Percentiles rank a stretch among this genome's conserved stretches.
These are phyloP conservation scores for Leguminivora glycinivorella DNA, from an alignment of 1,140 invertebrate species.

Conservation along the genomic window DNA sequence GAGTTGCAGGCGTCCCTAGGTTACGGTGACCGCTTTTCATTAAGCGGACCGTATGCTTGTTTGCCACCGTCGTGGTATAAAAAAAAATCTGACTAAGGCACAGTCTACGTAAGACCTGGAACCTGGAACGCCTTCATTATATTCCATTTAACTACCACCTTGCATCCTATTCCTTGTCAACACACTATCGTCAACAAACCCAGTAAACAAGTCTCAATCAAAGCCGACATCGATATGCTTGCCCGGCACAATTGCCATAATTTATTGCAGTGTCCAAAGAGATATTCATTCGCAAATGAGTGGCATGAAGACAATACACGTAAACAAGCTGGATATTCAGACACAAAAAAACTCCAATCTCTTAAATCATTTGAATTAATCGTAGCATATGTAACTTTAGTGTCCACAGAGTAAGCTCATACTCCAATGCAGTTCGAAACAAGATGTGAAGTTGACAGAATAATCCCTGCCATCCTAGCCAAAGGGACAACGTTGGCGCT, in stretches of 20 bases:
- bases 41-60: no score
- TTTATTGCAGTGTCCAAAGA: neutral
- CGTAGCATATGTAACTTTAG: neutral
- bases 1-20: no score
- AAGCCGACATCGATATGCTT: neutral
- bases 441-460: neutral
- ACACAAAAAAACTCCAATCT: neutral
- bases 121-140: no score
- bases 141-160: neutral
- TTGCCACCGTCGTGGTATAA: no score
- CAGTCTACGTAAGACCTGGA: no score
- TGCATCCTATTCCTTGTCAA: neutral
- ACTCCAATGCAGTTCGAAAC: neutral
- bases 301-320: neutral
- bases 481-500: no score
- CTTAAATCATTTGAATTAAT: neutral
- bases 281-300: conserved; percentile 1
- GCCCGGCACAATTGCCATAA: neutral
- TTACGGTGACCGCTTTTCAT: no score
- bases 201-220: neutral
- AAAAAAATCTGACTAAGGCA: no score
- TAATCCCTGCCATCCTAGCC: no score
- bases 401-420: neutral
- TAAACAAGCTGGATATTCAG: conserved; percentile 7
- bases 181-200: neutral